phyloP scores from a whole-genome alignment of 2,113 vertebrate genomes.

The Globicephala melas region DNA sequence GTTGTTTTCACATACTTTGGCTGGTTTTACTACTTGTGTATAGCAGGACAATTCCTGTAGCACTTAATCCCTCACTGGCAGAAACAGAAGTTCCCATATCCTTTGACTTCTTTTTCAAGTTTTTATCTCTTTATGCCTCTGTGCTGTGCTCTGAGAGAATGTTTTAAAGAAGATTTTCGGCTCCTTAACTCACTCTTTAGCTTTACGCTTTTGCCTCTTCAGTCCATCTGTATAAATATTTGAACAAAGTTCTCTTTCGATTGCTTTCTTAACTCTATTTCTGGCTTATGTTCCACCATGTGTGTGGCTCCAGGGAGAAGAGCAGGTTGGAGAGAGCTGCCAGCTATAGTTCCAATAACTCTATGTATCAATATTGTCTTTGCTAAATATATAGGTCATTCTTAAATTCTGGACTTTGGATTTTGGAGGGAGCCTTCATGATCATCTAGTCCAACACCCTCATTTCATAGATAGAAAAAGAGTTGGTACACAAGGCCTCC shows the following conservation, averaged over 20 bases:
- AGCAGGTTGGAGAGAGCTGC: neutral
- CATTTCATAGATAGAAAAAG: neutral
- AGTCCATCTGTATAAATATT: neutral
- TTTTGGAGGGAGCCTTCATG: neutral
- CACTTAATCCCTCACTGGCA: neutral
- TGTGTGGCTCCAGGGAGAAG: neutral
- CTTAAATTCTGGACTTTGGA: neutral
- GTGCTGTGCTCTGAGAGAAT: neutral
- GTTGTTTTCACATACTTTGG: neutral
- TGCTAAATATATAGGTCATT: neutral
- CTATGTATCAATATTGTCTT: neutral
- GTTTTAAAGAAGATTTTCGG: neutral
- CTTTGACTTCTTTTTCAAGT: neutral
- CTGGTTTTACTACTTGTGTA: neutral
- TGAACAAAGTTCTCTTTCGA: neutral
- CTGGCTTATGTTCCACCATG: neutral
- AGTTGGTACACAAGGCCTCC: neutral
- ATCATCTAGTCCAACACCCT: neutral
- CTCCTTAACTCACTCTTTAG: neutral
- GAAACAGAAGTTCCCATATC: neutral
- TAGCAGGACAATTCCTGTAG: neutral
- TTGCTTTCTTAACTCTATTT: neutral
- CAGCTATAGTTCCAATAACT: neutral
- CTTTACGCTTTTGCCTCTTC: neutral
- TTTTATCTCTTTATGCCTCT: conserved; percentile 8